Evolutionary conservation across 2,113 vertebrate genomes (phyloP), one percentile per base, ranked within the genome.

Genomic region (Salminus brasiliensis): DNA sequence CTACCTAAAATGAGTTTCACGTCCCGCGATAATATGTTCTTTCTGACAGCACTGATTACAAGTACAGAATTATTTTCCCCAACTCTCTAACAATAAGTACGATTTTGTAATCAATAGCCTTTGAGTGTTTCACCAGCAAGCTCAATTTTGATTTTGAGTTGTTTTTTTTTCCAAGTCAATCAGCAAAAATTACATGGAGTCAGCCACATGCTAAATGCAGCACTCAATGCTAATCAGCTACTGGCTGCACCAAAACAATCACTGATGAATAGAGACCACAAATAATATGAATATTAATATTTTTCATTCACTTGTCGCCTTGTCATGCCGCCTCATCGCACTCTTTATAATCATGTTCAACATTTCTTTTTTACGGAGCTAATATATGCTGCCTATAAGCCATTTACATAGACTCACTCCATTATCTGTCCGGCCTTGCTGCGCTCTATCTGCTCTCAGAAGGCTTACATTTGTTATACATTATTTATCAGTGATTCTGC

Each of bases 341-440:
- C 0, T 71, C 6, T 71, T 71, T 55, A 12, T 0, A 9, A 36
- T 52, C 21, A 27, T 29, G 43, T 43, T 34, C 45, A 63, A 30
- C 32, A 52, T 65, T 75, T 34, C 49, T 65, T 4, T 39, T 8
- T n/a, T 18, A 13, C 52, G 45, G 23, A 86, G 78, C 86, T 90
- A 88, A 89, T 89, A 86, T 88, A 79, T 82, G 57, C 6, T 87
- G 86, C 88, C 85, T 83, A 29, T 84, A 73, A 81, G 84, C 87
- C 87, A 90, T 89, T 81, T 89, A 82, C 85, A 81, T 55, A 32
- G 74, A 84, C 88, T 87, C 79, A 81, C 39, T 1, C 69, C 83
- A 83, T 87, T 89, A 85, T 87, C 88, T 82, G 86, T 80, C 34
- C 36, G 84, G 79, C 81, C 86, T 87, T 86, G 68, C 76, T 62